Evolutionary conservation across 2,888 invertebrate species (phyloP).

Genomic region (Koerneria pararmatus): DNA sequence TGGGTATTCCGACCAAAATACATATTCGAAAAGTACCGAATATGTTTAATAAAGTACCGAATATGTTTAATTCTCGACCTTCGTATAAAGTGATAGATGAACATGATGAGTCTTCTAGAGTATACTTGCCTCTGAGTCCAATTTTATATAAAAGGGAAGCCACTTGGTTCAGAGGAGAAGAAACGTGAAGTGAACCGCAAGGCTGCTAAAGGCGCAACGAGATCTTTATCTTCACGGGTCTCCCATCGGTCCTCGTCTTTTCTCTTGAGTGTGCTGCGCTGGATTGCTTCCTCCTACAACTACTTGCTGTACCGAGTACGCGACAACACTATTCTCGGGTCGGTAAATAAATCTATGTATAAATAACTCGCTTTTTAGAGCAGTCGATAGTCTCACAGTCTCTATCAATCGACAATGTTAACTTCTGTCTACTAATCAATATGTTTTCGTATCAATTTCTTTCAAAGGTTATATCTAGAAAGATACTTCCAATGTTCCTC

Average conservation of each 20-base stretch:
- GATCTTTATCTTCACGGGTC: neutral
- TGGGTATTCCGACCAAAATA: too few relatives aligned
- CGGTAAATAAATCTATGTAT: neutral
- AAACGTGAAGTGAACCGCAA: neutral
- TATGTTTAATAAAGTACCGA: too few relatives aligned
- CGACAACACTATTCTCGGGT: conserved; percentile 36
- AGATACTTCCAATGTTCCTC: neutral
- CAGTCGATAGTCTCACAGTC: neutral
- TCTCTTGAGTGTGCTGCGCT: conserved; percentile 10
- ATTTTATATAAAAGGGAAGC: conserved; percentile 4
- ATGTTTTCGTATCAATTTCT: neutral
- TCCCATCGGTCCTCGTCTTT: too few relatives aligned
- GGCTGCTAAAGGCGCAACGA: neutral
- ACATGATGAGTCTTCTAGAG: too few relatives aligned
- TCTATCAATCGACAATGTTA: neutral
- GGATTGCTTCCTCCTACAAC: conserved; percentile 32
- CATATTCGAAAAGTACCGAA: too few relatives aligned
- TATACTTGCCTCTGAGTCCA: too few relatives aligned
- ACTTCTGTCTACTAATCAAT: too few relatives aligned
- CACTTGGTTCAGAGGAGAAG: neutral
- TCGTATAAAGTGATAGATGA: too few relatives aligned
- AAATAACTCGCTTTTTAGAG: neutral
- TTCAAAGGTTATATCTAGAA: neutral
- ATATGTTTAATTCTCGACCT: too few relatives aligned
- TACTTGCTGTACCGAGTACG: conserved; percentile 42